These are phyloP conservation scores for Clarias gariepinus DNA, from an alignment of 2,113 vertebrate species.

Conservation along the genomic window DNA sequence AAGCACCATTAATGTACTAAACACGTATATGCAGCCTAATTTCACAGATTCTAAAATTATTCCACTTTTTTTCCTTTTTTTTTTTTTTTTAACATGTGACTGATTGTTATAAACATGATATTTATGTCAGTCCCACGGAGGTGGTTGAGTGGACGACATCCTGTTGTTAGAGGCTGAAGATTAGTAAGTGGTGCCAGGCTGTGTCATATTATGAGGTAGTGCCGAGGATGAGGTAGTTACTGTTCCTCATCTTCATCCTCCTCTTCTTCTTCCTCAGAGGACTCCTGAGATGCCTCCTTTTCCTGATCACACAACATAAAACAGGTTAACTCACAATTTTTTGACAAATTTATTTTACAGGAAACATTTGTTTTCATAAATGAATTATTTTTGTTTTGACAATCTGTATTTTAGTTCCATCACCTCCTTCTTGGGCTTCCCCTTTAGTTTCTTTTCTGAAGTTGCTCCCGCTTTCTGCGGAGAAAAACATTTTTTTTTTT, in stretches of 20 bases:
- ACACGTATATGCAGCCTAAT: constrained; percentile 41
- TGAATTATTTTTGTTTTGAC: background rate
- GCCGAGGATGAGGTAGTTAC: constrained; percentile 41
- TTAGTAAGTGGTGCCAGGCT: constrained; percentile 42
- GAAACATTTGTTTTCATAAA: background rate
- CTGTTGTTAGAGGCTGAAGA: constrained; percentile 40
- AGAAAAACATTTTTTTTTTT: too few species aligned
- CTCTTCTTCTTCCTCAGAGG: constrained; percentile 50
- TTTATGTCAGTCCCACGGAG: constrained; percentile 35
- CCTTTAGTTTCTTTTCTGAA: constrained; percentile 45
- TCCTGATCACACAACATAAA: constrained; percentile 33
- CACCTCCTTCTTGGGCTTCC: constrained; percentile 55
- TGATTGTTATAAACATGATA: constrained; percentile 36
- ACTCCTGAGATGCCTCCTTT: constrained; percentile 52
- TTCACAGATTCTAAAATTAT: constrained; percentile 49
- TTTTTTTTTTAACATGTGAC: constrained; percentile 12
- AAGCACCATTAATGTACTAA: constrained; percentile 46
- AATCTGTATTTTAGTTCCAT: background rate
- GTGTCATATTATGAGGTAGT: constrained; percentile 52
- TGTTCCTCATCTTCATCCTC: constrained; percentile 54
- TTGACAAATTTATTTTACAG: background rate
- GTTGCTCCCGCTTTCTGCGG: constrained; percentile 43
- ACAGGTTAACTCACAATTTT: background rate
- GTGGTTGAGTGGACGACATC: constrained; percentile 31
- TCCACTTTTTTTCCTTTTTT: constrained; percentile 19